Evolutionary conservation across 1,140 invertebrate genomes (phyloP).

Genomic region (Drosophila funebris): DNA sequence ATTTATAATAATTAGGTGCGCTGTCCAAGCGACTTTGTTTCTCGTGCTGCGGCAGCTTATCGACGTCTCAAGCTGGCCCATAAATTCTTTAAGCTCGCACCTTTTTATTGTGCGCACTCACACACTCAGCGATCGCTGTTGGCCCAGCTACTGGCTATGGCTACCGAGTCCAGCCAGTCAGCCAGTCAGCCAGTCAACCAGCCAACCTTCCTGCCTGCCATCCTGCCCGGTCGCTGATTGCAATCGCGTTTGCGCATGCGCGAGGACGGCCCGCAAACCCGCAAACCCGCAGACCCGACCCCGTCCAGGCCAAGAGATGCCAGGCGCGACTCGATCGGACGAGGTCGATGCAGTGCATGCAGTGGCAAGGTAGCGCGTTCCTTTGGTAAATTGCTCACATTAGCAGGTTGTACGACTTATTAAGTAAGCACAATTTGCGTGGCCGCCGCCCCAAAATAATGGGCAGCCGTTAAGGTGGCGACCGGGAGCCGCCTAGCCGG

Average conservation of each 20-base stretch:
- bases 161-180: conserved; percentile 4
- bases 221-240: conserved; percentile 52
- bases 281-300: conserved; percentile 38
- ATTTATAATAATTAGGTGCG: conserved; percentile 84
- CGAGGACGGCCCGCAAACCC: conserved; percentile 51
- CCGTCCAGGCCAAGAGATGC: conserved; percentile 1
- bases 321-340: not conserved
- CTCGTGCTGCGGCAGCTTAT: conserved; percentile 54
- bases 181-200: conserved; percentile 11
- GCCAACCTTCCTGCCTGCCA: conserved; percentile 14
- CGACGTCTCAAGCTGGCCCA: conserved; percentile 65
- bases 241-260: conserved; percentile 72
- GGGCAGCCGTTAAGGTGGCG: conserved; percentile 75
- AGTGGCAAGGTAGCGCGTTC: conserved; percentile 54
- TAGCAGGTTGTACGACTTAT: conserved; percentile 84
- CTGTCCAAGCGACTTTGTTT: conserved; percentile 67
- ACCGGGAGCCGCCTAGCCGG: conserved; percentile 72
- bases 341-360: too few species aligned
- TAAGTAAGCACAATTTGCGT: conserved; percentile 84
- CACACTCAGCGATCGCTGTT: conserved; percentile 38
- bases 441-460: conserved; percentile 79
- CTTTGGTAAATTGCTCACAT: conserved; percentile 83
- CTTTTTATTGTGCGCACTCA: conserved; percentile 82
- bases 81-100: conserved; percentile 83
- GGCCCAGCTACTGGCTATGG: conserved; percentile 6